Conservation (phyloP, 2,888 invertebrate species). For the Noctua janthe region DNA sequence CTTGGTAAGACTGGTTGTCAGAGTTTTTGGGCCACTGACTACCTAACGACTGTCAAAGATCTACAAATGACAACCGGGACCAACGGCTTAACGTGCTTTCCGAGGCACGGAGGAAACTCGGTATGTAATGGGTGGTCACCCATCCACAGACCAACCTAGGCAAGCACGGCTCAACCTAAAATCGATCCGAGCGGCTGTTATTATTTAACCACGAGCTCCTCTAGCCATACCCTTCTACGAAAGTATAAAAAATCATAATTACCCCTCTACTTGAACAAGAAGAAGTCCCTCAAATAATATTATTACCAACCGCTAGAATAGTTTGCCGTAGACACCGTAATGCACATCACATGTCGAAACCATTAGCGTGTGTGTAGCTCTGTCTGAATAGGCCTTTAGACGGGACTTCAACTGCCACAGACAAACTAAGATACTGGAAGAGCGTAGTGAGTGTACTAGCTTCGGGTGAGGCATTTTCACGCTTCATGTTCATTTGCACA, state of each 20-base stretch:
- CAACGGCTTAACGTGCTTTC: too few species aligned
- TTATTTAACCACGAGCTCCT: too few species aligned
- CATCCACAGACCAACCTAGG: too few species aligned
- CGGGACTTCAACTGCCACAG: slow-evolving; percentile 45
- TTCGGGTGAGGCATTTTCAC: neutral
- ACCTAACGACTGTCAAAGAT: too few species aligned
- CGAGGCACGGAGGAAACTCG: too few species aligned
- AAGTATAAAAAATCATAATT: neutral
- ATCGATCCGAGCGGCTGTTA: too few species aligned
- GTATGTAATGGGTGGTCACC: too few species aligned
- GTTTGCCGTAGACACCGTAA: slow-evolving; percentile 62
- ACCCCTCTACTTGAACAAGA: neutral
- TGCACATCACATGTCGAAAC: slow-evolving; percentile 76
- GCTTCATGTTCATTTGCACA: neutral
- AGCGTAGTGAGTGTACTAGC: slow-evolving; percentile 7
- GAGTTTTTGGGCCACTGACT: too few species aligned
- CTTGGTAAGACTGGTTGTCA: too few species aligned
- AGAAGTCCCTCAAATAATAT: neutral
- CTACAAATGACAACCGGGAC: too few species aligned
- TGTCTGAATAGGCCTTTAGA: slow-evolving; percentile 73
- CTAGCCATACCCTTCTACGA: neutral
- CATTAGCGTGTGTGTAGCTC: slow-evolving; percentile 73
- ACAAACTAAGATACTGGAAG: slow-evolving; percentile 37
- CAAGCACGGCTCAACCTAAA: too few species aligned
- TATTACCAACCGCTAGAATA: slow-evolving; percentile 37